Conservation (phyloP, 2,797 vertebrate species). For the Amniataba percoides region DNA sequence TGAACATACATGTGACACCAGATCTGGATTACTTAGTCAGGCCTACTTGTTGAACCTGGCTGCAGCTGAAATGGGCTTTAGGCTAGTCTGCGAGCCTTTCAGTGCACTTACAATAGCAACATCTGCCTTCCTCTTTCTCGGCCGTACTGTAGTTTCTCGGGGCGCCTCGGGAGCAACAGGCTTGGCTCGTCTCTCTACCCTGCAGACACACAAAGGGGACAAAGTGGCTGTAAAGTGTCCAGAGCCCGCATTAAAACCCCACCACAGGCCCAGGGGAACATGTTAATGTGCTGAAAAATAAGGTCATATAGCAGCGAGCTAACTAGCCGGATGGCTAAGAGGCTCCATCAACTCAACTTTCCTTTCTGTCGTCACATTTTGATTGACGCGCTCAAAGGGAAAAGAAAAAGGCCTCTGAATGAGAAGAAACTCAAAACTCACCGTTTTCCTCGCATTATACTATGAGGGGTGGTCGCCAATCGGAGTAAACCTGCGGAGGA, state of each 20-base stretch:
- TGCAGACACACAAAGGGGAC: constrained; percentile 47
- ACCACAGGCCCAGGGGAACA: neutral
- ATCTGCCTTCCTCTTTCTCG: constrained; percentile 97
- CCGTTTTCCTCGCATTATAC: constrained; percentile 90
- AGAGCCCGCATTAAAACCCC: neutral
- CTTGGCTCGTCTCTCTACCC: constrained; percentile 82
- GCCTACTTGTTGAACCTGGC: neutral
- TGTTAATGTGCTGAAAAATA: neutral
- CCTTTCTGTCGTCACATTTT: constrained; percentile 42
- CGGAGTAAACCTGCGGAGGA: constrained; percentile 75
- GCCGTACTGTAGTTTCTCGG: constrained; percentile 75
- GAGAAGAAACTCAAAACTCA: constrained; percentile 62
- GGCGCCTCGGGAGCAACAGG: constrained; percentile 72
- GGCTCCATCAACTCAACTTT: constrained; percentile 53
- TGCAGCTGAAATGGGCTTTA: neutral
- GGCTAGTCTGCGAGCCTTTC: constrained; percentile 28
- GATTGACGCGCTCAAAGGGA: constrained; percentile 36
- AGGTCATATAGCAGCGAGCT: constrained; percentile 59
- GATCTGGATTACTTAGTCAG: neutral
- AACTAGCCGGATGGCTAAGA: constrained; percentile 69
- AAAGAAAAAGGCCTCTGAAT: neutral
- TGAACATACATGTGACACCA: neutral
- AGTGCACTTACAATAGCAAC: constrained; percentile 92
- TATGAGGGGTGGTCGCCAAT: constrained; percentile 26
- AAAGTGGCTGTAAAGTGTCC: neutral